Base-by-base conservation (phyloP, 2,113 vertebrate species). In the Mastomys coucha region DNA sequence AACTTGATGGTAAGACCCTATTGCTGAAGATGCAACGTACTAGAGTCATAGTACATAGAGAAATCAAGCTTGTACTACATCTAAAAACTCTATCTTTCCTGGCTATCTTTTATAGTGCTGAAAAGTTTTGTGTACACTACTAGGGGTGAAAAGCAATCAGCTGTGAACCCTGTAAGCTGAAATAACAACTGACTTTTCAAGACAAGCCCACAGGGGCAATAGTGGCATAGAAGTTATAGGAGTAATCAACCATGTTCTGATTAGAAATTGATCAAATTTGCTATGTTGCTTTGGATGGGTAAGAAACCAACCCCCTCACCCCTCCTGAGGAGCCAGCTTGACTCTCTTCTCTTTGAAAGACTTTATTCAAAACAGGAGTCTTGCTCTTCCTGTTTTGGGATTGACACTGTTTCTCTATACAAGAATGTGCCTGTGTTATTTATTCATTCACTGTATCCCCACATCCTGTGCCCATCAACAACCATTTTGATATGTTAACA, bases 391-490 rank as follows among this genome's bases (percentile, higher is more conserved):
- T 42, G 14, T 10, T 0, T 24, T n/a, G 6, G 20, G 2, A 7
- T 80, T 63, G 8, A 53, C n/a, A 31, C 51, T 42, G 2, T 69
- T 2, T 3, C 36, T 53, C 45, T 88, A 5, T 53, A 16, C 1
- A 45, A 82, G 9, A 65, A 3, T 1, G 28, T 45, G 0, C 4
- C 36, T 92, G 56, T 92, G 75, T 96, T 94, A 75, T 95, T 26
- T 95, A 97, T 97, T 97, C 94, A 92, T 96, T 96, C 92, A 85
- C 78, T 11, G 94, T 78, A 67, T 94, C 97, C 9, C 3, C 17
- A 39, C 70, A 60, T 72, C 77, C 7, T 20, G 31, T 7, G 33
- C 39, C 88, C 14, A 17, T 19, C 58, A 33, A 6, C 69, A 89
- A n/a, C 33, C 53, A 5, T 89, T 89, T 51, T 28, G 58, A 72